phyloP scores from a whole-genome alignment of 2,888 invertebrate species.

The Drosophila stalkeri region DNA sequence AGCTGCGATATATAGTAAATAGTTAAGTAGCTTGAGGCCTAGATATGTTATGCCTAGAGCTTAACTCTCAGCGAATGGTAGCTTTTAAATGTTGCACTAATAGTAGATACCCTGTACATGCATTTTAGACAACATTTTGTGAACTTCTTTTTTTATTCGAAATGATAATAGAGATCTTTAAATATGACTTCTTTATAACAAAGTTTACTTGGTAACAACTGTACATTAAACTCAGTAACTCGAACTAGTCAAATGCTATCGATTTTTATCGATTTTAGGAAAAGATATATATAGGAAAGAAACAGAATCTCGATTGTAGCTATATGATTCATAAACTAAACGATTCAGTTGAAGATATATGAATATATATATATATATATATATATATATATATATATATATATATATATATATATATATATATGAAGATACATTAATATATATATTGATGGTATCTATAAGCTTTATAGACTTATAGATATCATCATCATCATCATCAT shows the following conservation, averaged over 20 bases:
- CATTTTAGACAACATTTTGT: neutral
- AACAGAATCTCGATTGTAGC: neutral
- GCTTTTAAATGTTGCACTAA: neutral
- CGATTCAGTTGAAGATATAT: too few relatives aligned
- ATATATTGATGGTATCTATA: too few relatives aligned
- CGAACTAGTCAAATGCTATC: neutral
- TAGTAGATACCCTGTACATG: neutral
- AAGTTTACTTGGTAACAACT: too few relatives aligned
- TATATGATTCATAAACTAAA: neutral
- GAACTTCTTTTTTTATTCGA: neutral
- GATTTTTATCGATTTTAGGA: neutral
- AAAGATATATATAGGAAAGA: too few relatives aligned
- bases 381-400: too few relatives aligned
- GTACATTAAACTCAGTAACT: too few relatives aligned
- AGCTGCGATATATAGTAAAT: too few relatives aligned
- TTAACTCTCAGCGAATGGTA: neutral
- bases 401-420: too few relatives aligned
- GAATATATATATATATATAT: too few relatives aligned
- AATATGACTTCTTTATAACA: neutral
- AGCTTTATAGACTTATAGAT: too few relatives aligned
- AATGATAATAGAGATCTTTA: neutral
- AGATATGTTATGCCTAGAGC: neutral
- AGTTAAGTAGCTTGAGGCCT: neutral
- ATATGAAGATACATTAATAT: too few relatives aligned
- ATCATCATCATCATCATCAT: too few relatives aligned